Conservation (phyloP, 1,140 invertebrate genomes). For the Rhyacophila brunnea region DNA sequence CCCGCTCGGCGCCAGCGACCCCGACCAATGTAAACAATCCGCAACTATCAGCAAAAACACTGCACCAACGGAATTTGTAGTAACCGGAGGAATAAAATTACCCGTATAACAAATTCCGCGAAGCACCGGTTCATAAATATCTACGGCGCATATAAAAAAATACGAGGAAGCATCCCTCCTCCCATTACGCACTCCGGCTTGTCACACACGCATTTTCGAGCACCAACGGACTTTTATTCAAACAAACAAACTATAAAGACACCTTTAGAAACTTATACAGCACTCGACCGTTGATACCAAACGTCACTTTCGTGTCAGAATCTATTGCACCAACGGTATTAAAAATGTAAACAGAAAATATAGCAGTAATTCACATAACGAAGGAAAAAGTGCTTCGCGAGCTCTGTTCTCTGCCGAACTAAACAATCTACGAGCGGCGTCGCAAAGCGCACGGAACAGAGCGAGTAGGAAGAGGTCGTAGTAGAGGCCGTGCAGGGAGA, state of each 20-base stretch:
- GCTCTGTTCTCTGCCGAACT: slow-evolving; percentile 19
- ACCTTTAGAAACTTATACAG: not conserved
- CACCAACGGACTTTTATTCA: slow-evolving; percentile 22
- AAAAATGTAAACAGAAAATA: slow-evolving; percentile 21
- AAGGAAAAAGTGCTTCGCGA: slow-evolving; percentile 24
- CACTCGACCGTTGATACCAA: not conserved
- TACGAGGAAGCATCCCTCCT: slow-evolving; percentile 11
- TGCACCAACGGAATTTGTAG: not conserved
- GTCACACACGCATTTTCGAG: slow-evolving; percentile 16
- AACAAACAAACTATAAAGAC: slow-evolving; percentile 18
- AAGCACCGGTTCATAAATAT: not conserved
- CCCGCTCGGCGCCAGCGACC: slow-evolving; percentile 17
- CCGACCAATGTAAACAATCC: slow-evolving; percentile 19
- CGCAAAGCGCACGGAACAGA: slow-evolving; percentile 18
- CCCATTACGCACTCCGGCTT: slow-evolving; percentile 1
- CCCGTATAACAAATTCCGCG: not conserved
- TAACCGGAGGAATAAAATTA: slow-evolving; percentile 1
- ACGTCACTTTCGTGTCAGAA: not conserved
- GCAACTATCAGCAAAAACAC: not conserved
- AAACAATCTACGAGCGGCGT: slow-evolving; percentile 16
- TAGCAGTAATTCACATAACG: slow-evolving; percentile 14
- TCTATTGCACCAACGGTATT: slow-evolving; percentile 6
- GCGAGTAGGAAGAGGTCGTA: slow-evolving; percentile 1
- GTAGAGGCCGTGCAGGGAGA: not conserved
- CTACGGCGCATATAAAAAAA: not conserved